phyloP scores from a whole-genome alignment of 2,888 invertebrate species.

The Cataglyphis cursor region DNA sequence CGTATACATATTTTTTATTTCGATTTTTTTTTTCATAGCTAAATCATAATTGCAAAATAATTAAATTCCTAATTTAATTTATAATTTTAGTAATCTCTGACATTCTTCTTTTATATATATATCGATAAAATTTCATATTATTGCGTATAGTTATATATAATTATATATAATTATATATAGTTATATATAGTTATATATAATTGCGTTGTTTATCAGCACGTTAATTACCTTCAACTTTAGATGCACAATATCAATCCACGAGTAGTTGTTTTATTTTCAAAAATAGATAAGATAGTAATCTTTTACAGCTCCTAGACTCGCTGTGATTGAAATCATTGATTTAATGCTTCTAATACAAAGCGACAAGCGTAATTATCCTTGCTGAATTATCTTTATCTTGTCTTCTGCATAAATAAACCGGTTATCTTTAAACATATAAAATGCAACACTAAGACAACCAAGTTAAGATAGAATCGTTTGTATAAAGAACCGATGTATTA shows the following conservation, averaged over 20 bases:
- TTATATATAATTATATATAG: too few relatives aligned
- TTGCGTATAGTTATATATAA: too few relatives aligned
- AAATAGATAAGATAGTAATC: not conserved
- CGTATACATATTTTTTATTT: not conserved
- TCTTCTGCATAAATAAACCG: not conserved
- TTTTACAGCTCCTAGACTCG: not conserved
- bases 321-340: not conserved
- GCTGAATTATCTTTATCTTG: not conserved
- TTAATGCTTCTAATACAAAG: not conserved
- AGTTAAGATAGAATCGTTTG: not conserved
- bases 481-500: not conserved
- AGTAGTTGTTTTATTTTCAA: not conserved
- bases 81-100: not conserved
- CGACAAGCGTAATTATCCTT: too few relatives aligned
- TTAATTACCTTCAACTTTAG: not conserved
- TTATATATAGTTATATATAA: too few relatives aligned
- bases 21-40: not conserved
- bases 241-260: too few relatives aligned
- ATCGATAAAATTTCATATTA: not conserved
- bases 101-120: not conserved
- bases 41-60: too few relatives aligned
- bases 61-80: not conserved
- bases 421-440: not conserved
- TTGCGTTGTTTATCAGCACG: not conserved
- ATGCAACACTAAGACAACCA: not conserved